Conservation (phyloP, 2,113 vertebrate species). For the Bombycilla garrulus region DNA sequence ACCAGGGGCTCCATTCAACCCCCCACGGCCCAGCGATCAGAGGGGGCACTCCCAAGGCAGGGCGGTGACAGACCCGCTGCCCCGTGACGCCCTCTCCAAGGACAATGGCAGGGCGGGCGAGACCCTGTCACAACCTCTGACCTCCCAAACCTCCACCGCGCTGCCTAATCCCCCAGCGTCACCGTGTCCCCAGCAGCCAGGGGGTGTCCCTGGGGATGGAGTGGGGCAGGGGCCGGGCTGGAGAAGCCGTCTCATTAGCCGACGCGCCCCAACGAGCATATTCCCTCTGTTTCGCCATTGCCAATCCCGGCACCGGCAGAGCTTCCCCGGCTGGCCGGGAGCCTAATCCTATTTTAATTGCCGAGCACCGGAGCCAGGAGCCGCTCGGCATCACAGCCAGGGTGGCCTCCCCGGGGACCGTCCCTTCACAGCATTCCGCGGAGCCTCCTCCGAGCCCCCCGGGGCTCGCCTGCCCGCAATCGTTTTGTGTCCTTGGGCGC, state of each 20-base stretch:
- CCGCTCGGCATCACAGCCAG: neutral
- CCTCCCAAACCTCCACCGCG: neutral
- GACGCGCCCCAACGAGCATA: neutral
- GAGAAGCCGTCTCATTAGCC: neutral
- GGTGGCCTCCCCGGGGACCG: neutral
- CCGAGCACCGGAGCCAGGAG: slow-evolving; percentile 10
- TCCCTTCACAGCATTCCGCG: neutral
- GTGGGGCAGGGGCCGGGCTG: neutral
- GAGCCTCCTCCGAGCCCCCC: neutral
- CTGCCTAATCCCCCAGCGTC: neutral
- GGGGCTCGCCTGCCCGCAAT: neutral
- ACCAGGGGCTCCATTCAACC: neutral
- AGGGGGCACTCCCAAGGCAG: neutral
- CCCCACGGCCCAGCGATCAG: slow-evolving; percentile 34
- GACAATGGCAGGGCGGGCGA: neutral
- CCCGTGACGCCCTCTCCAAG: slow-evolving; percentile 14
- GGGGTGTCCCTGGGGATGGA: neutral
- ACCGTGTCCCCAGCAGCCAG: neutral
- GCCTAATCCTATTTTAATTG: slow-evolving; percentile 64
- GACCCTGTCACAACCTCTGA: slow-evolving; percentile 12
- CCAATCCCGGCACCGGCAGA: neutral
- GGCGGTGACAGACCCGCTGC: neutral
- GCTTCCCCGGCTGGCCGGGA: neutral
- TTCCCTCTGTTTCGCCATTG: neutral
- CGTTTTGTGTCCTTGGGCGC: neutral